Evolutionary conservation across 2,888 invertebrate genomes (phyloP).

Genomic region (Resseliella maxima): DNA sequence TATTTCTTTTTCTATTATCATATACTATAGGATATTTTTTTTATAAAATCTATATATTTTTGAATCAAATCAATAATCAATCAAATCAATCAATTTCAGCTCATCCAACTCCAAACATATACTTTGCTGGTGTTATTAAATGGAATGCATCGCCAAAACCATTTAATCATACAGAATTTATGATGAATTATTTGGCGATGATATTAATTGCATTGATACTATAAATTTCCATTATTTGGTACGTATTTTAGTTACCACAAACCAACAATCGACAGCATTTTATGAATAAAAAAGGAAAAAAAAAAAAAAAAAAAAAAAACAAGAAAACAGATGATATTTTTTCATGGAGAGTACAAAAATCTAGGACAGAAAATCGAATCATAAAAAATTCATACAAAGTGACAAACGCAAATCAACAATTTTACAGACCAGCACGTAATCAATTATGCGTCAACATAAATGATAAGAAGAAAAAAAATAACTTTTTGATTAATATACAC

Average conservation of each 20-base stretch:
- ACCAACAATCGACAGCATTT: neutral
- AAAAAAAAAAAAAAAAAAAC: neutral
- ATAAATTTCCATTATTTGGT: neutral
- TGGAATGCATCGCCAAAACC: slow-evolving; percentile 8
- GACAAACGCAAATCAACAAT: neutral
- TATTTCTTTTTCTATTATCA: neutral
- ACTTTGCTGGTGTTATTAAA: slow-evolving; percentile 44
- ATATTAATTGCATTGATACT: slow-evolving; percentile 1
- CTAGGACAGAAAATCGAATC: neutral
- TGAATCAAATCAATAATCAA: neutral
- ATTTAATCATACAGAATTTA: slow-evolving; percentile 26
- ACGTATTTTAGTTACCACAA: slow-evolving; percentile 15
- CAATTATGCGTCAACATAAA: neutral
- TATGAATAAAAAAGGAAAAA: neutral
- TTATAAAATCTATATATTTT: neutral
- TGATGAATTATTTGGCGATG: neutral
- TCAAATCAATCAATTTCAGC: neutral
- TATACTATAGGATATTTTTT: neutral
- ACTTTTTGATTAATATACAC: neutral
- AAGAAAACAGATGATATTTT: neutral
- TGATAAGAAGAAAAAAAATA: neutral
- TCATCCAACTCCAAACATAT: slow-evolving; percentile 41
- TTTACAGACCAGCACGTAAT: neutral
- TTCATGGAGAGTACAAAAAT: neutral
- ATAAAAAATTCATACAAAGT: neutral